A percentile compares a stretch with the other conserved stretches of the same genome.
phyloP scores from a whole-genome alignment of 2,888 invertebrate species.

The Plagodis dolabraria region DNA sequence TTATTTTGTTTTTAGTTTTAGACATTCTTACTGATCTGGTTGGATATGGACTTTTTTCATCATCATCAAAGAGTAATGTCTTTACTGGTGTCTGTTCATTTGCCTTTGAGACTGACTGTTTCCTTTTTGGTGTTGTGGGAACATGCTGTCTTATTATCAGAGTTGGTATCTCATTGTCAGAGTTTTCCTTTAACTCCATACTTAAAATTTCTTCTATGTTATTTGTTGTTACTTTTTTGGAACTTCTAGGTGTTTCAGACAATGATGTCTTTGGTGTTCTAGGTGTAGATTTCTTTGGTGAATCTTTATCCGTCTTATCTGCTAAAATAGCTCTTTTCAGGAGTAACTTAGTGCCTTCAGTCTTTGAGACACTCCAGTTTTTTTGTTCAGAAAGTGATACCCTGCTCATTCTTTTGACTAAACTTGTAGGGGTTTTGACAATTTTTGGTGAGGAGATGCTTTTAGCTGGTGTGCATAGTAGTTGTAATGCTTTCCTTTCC shows the following conservation, averaged over 20 bases:
- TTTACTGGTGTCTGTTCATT: constrained; percentile 68
- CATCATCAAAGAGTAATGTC: constrained; percentile 64
- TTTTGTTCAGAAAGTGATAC: constrained; percentile 68
- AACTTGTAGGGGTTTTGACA: constrained; percentile 70
- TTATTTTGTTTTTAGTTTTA: constrained; percentile 46
- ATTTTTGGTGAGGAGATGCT: constrained; percentile 47
- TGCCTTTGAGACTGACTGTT: constrained; percentile 55
- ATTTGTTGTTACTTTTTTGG: constrained; percentile 51
- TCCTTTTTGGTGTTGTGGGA: constrained; percentile 66
- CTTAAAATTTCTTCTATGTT: constrained; percentile 65
- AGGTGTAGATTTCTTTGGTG: constrained; percentile 61
- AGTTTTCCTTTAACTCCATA: constrained; percentile 73
- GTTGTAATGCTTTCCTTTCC: constrained; percentile 61
- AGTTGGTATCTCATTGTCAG: constrained; percentile 75
- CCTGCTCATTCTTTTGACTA: constrained; percentile 69
- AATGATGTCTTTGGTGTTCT: constrained; percentile 52
- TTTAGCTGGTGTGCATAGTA: constrained; percentile 68
- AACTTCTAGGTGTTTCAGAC: constrained; percentile 58
- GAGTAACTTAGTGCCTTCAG: constrained; percentile 74
- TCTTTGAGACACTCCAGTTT: constrained; percentile 76
- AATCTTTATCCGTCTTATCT: constrained; percentile 70
- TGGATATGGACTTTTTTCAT: constrained; percentile 49
- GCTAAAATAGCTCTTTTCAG: constrained; percentile 77
- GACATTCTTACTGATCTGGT: constrained; percentile 61
- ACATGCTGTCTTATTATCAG: constrained; percentile 68